Evolutionary conservation across 2,888 invertebrate species (phyloP).

Genomic region (Brachynemurus nebulosus): DNA sequence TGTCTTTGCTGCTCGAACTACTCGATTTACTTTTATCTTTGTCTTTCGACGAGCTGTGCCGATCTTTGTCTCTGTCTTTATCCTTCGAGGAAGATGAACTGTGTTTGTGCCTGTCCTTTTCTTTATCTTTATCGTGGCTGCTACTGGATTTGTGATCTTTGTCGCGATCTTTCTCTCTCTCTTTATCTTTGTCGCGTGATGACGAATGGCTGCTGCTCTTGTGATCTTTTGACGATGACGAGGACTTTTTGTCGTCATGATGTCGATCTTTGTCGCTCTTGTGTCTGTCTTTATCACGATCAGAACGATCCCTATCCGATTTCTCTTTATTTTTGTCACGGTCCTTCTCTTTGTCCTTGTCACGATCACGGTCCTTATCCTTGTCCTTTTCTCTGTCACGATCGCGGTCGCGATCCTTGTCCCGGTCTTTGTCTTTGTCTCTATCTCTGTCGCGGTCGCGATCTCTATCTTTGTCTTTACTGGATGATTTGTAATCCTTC

Average conservation of each 20-base stretch:
- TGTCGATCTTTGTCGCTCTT: constrained; percentile 33
- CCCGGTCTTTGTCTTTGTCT: constrained; percentile 26
- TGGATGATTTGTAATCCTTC: constrained; percentile 35
- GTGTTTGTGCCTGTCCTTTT: constrained; percentile 30
- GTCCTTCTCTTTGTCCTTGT: constrained; percentile 39
- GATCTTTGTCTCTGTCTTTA: constrained; percentile 24
- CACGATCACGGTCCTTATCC: constrained; percentile 38
- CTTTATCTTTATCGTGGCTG: constrained; percentile 30
- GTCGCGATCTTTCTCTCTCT: too few species aligned
- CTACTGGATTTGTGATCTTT: constrained; percentile 24
- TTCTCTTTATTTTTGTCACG: constrained; percentile 24
- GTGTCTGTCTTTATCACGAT: constrained; percentile 24
- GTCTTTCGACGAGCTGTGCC: constrained; percentile 22
- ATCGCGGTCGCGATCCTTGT: constrained; percentile 26
- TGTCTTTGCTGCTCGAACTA: constrained; percentile 23
- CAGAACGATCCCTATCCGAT: constrained; percentile 23
- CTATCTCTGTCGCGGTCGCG: constrained; percentile 32
- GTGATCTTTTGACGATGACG: constrained; percentile 31
- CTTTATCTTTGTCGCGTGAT: constrained; percentile 29
- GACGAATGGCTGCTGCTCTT: constrained; percentile 1
- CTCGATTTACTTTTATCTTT: constrained; percentile 26
- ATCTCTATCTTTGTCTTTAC: constrained; percentile 27
- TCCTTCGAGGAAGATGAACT: constrained; percentile 30
- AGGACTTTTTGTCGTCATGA: constrained; percentile 25
- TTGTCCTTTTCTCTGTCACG: constrained; percentile 22